A percentile compares a stretch with the other conserved stretches of the same genome.
Conservation (phyloP, 2,888 invertebrate genomes). For the Thecocarcelia acutangulata region DNA sequence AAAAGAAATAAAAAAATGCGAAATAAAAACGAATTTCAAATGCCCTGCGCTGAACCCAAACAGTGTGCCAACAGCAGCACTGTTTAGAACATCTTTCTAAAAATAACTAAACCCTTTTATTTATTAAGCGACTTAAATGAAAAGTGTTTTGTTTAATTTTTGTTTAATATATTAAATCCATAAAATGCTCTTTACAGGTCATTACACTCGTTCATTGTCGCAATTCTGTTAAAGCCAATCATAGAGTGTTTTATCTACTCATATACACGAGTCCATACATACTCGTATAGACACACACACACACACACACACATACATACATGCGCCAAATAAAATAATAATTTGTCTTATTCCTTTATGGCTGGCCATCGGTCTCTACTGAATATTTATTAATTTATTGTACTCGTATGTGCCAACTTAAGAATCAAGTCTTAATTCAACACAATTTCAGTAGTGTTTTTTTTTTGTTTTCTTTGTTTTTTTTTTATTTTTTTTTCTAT, state of each 20-base stretch:
- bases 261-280: too few relatives aligned
- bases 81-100: background rate
- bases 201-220: constrained; percentile 14
- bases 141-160: background rate
- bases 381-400: constrained; percentile 50
- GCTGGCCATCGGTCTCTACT: constrained; percentile 21
- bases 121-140: too few relatives aligned
- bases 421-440: constrained; percentile 18
- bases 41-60: background rate
- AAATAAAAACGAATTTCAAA: background rate
- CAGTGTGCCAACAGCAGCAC: background rate
- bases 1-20: constrained; percentile 3
- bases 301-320: background rate
- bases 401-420: background rate
- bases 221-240: too few relatives aligned
- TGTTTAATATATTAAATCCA: background rate
- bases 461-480: constrained; percentile 12
- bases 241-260: constrained; percentile 36
- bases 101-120: background rate
- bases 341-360: constrained; percentile 19
- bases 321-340: constrained; percentile 18
- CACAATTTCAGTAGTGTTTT: constrained; percentile 11
- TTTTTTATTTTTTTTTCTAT: background rate
- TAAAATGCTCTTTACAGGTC: background rate
- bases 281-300: too few relatives aligned